Evolutionary conservation across 2,113 vertebrate species (phyloP).

Genomic region (Phyllopteryx taeniolatus): DNA sequence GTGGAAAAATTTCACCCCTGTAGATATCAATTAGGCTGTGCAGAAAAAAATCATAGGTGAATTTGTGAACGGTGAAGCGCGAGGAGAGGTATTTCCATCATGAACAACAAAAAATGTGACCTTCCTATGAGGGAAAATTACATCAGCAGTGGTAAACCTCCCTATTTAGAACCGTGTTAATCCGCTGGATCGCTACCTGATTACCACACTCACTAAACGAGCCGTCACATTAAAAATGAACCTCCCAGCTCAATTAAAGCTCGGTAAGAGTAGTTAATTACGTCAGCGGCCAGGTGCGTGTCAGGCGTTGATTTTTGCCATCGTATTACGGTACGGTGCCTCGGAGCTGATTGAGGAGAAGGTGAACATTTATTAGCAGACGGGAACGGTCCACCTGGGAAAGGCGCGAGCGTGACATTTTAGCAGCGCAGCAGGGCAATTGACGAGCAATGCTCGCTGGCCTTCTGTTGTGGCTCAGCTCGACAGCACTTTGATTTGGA

Average conservation of each 20-base stretch:
- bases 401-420: constrained; percentile 64
- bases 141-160: constrained; percentile 9
- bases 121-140: constrained; percentile 6
- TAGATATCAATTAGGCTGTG: no score
- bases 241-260: constrained; percentile 36
- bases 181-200: constrained; percentile 31
- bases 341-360: constrained; percentile 20
- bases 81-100: background rate
- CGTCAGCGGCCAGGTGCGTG: constrained; percentile 41
- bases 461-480: constrained; percentile 45
- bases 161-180: constrained; percentile 27
- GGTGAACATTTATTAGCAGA: constrained; percentile 63
- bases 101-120: constrained; percentile 2
- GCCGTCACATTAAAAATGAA: constrained; percentile 33
- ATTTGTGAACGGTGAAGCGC: no score
- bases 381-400: constrained; percentile 64
- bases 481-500: constrained; percentile 47
- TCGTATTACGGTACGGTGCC: constrained; percentile 32
- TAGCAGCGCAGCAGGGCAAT: constrained; percentile 58
- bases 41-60: no score
- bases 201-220: constrained; percentile 32
- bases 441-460: constrained; percentile 42
- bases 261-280: constrained; percentile 59
- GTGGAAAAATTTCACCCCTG: no score
- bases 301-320: constrained; percentile 38